Base-by-base conservation (phyloP, 1,140 invertebrate species). In the Drosophila eugracilis region DNA sequence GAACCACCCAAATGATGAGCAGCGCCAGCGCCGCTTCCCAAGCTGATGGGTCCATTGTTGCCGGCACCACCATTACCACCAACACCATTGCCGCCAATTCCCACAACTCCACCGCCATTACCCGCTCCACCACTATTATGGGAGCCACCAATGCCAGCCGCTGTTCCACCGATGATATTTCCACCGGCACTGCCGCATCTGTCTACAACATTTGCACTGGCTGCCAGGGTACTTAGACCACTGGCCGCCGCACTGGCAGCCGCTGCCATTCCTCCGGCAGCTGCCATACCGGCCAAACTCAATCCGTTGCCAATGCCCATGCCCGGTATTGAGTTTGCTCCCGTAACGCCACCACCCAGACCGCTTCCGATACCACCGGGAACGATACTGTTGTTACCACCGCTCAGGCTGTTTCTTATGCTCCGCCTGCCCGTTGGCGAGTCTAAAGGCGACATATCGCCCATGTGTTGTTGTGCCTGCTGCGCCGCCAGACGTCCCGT, bases 401-500 rank as follows among this genome's bases (percentile, higher is more conserved):
- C 78, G 39, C 89, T 91, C n/a, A 91, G 55, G 42, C 91, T 92
- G 62, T 92, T 92, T 26, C 91, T 85, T 70, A 92, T 78, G 74
- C 91, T 80, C 55, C 90, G 78, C 26, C 90, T 71, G 1, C 90
- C 84, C 26, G 77, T 85, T 58, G 75, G 85, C 60, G 88, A 90
- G 49, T 92, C 92, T 15, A 89, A 78, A 6, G 78, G 81, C 30
- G 90, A 78, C 17, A 36, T 49, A 76, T 92, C 92, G 41, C 89
- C 79, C 65, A 91, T 83, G 85, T 91, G 91, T 41, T 92, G 91
- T 55, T 95, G 94, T 66, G 94, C 94, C 79, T 95, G 94, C 47
- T 94, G 94, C 39, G 94, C 94, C 24, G 95, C 95, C 88, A 96
- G 80, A 78, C 95, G 95, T 72, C 95, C 95, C 81, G 95, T 95